These are phyloP conservation scores for Galleria mellonella DNA, from an alignment of 1,140 invertebrate species.

Conservation along the genomic window DNA sequence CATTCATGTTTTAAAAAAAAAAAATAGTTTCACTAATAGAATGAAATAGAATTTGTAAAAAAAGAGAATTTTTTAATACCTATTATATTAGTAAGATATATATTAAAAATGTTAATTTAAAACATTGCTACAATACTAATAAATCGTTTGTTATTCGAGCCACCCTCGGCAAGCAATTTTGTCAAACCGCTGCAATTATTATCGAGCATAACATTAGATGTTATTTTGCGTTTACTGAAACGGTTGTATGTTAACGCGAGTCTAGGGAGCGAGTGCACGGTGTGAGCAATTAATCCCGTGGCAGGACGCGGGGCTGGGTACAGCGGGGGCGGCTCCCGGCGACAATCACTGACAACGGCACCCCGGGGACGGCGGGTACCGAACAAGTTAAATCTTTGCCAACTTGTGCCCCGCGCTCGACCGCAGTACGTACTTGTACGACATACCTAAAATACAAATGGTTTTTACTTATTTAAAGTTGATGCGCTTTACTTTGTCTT, in stretches of 20 bases:
- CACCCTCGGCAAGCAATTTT: constrained; percentile 2
- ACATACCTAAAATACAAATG: constrained; percentile 11
- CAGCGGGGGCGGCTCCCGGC: constrained; percentile 36
- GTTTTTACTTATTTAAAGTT: constrained; percentile 34
- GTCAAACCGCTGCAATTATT: constrained; percentile 35
- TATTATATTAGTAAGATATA: too few species aligned
- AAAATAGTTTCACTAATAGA: too few species aligned
- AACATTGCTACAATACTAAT: too few species aligned
- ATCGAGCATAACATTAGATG: constrained; percentile 51
- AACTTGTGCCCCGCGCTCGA: constrained; percentile 33
- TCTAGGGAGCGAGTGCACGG: constrained; percentile 50
- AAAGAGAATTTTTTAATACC: too few species aligned
- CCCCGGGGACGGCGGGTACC: constrained; percentile 39
- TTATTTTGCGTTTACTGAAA: constrained; percentile 57
- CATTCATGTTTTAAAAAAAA: too few species aligned
- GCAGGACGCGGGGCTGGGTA: constrained; percentile 5
- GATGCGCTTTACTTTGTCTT: not conserved
- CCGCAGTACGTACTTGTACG: constrained; percentile 3
- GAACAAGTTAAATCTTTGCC: constrained; percentile 68
- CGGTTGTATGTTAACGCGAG: constrained; percentile 54
- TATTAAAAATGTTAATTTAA: too few species aligned
- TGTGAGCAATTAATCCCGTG: constrained; percentile 62
- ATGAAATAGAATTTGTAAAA: too few species aligned
- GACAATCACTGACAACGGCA: constrained; percentile 64
- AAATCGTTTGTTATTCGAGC: not conserved